phyloP scores from a whole-genome alignment of 2,113 vertebrate species.

The Haplochromis vanheusdeni region DNA sequence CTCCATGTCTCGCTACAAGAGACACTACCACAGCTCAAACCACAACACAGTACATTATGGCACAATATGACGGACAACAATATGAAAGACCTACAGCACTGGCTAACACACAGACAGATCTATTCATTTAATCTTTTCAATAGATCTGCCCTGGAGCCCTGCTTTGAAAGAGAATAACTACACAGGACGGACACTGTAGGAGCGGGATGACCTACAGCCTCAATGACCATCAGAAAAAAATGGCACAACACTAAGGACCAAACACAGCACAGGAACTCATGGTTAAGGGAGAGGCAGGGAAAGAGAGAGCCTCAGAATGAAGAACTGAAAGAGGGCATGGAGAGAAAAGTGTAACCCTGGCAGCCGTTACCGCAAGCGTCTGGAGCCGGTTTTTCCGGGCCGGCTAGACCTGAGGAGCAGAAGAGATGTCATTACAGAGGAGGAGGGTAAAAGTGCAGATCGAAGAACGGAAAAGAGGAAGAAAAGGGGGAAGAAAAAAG shows the following conservation, averaged over 20 bases:
- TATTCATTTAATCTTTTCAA: conserved; percentile 34
- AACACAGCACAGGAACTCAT: conserved; percentile 54
- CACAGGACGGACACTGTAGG: not conserved
- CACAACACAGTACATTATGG: conserved; percentile 37
- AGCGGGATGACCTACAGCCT: not conserved
- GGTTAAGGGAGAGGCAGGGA: not conserved
- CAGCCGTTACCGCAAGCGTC: conserved; percentile 71
- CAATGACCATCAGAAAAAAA: conserved; percentile 5
- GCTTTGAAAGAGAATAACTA: not conserved
- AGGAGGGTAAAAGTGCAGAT: conserved; percentile 19
- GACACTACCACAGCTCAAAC: conserved; percentile 18
- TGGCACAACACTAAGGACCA: conserved; percentile 40
- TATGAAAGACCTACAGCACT: conserved; percentile 1
- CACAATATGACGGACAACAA: conserved; percentile 29
- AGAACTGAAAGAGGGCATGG: conserved; percentile 10
- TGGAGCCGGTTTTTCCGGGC: conserved; percentile 67
- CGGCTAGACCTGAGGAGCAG: conserved; percentile 74
- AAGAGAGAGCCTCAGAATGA: conserved; percentile 15
- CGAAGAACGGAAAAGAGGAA: not conserved
- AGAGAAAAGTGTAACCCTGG: conserved; percentile 39
- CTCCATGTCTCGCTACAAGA: not conserved
- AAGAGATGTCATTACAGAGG: conserved; percentile 60
- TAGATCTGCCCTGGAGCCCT: conserved; percentile 46
- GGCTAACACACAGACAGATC: conserved; percentile 38
- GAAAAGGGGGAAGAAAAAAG: not conserved